Evolutionary conservation across 2,797 vertebrate species (phyloP).

Genomic region (Ctenopoma kingsleyae): DNA sequence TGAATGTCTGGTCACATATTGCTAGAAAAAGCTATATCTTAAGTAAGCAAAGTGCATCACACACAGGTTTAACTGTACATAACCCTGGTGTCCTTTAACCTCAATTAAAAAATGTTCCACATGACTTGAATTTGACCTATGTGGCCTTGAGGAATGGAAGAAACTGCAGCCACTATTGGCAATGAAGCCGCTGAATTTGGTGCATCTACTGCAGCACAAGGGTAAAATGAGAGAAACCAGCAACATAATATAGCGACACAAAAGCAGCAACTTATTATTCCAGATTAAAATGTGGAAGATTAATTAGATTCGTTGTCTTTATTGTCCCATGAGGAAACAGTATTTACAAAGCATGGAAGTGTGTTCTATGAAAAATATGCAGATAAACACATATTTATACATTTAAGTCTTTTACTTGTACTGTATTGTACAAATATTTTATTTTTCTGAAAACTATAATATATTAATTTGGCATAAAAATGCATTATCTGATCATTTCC

Average conservation of each 20-base stretch:
- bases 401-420: no score
- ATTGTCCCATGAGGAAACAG: neutral
- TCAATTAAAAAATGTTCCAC: neutral
- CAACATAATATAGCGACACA: neutral
- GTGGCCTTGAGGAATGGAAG: constrained; percentile 23
- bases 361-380: neutral
- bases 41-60: neutral
- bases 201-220: neutral
- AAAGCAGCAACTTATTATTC: neutral
- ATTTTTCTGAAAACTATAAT: neutral
- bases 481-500: neutral
- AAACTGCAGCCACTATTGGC: neutral
- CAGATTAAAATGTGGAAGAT: neutral
- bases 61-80: neutral
- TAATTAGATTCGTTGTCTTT: neutral
- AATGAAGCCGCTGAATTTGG: neutral
- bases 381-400: neutral
- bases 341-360: neutral
- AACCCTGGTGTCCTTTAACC: neutral
- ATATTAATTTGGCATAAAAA: neutral
- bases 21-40: neutral
- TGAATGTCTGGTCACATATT: neutral
- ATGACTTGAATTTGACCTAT: neutral
- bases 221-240: neutral
- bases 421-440: neutral